Percentiles rank a stretch among this genome's conserved stretches.
Conservation (phyloP, 2,113 vertebrate genomes). For the Oreochromis aureus region DNA sequence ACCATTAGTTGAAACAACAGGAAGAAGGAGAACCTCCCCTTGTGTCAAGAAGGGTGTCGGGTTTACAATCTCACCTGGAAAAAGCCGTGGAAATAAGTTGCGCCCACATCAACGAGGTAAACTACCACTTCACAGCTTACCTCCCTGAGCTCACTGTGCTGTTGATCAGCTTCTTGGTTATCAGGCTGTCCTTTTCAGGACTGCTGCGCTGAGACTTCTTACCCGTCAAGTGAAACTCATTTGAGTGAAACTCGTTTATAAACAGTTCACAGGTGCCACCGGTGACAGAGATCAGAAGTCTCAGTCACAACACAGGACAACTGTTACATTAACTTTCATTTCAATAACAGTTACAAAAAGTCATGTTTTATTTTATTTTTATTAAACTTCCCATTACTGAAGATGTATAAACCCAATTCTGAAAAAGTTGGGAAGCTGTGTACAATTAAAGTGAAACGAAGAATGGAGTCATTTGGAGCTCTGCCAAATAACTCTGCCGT, state of each 20-base stretch:
- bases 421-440: too few species aligned
- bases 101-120: neutral
- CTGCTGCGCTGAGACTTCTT: neutral
- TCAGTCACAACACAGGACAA: neutral
- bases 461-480: too few species aligned
- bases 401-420: neutral
- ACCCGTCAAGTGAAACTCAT: fast-evolving
- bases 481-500: too few species aligned
- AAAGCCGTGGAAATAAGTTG: neutral
- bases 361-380: too few species aligned
- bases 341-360: neutral
- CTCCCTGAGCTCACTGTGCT: neutral
- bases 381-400: neutral
- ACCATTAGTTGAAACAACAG: neutral
- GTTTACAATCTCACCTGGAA: neutral
- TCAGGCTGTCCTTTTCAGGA: neutral
- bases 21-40: neutral
- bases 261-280: neutral
- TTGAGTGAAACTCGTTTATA: neutral
- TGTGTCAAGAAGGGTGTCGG: neutral
- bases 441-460: too few species aligned
- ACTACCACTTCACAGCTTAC: neutral
- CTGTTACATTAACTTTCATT: neutral
- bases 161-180: neutral
- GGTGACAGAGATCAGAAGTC: neutral